Conservation (phyloP, 2,113 vertebrate species). For the Odocoileus hemionus region DNA sequence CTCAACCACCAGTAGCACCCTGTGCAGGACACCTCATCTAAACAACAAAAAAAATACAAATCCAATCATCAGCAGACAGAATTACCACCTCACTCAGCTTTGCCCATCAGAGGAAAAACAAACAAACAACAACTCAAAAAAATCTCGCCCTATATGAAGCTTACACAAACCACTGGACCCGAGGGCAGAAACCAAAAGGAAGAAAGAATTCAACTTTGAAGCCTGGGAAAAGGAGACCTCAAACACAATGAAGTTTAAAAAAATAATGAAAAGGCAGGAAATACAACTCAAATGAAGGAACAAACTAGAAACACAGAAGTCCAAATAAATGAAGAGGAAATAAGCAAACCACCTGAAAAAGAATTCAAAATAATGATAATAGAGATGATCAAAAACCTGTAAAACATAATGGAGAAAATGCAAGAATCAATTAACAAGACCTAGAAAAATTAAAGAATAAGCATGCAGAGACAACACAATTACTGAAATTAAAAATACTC, state of each 20-base stretch:
- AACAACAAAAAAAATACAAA: neutral
- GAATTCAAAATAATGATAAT: neutral
- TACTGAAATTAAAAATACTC: too few species aligned
- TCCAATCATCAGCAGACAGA: neutral
- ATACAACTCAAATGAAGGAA: neutral
- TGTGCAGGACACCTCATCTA: neutral
- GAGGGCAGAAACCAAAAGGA: neutral
- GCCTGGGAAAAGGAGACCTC: neutral
- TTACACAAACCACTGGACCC: neutral
- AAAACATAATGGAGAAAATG: neutral
- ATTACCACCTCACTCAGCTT: neutral
- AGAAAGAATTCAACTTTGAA: neutral
- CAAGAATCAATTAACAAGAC: neutral
- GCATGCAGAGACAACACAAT: too few species aligned
- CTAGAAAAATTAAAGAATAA: neutral
- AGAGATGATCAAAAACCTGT: neutral
- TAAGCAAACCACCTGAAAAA: neutral
- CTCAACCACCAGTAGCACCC: neutral
- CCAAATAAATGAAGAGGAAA: neutral
- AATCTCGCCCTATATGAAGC: fast-evolving
- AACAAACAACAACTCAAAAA: neutral
- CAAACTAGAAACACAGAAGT: neutral
- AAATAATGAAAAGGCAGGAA: neutral
- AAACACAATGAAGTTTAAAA: neutral
- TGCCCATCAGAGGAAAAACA: neutral